A percentile compares a stretch with the other conserved stretches of the same genome.
Conservation (phyloP, 2,113 vertebrate species). For the Elephantulus edwardii region DNA sequence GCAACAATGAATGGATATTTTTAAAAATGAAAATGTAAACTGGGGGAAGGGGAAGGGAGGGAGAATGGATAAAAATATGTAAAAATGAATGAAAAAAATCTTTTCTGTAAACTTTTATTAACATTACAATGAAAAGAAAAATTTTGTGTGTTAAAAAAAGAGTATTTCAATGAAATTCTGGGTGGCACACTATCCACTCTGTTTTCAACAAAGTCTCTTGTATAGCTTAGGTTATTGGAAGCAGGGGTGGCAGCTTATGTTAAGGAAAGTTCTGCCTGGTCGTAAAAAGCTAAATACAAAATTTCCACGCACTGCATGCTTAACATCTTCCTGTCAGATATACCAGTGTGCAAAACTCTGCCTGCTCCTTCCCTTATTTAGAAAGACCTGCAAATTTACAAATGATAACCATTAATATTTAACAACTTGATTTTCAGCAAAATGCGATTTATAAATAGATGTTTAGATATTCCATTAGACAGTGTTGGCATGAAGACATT, state of each 20-base stretch:
- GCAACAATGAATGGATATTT: too few species aligned
- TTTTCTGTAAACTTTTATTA: too few species aligned
- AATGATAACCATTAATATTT: neutral
- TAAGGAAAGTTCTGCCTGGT: slow-evolving; percentile 9
- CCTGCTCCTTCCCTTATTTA: neutral
- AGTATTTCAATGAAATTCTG: neutral
- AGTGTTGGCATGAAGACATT: neutral
- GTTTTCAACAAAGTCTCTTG: neutral
- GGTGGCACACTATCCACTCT: neutral
- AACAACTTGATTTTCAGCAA: neutral
- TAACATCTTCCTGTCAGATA: slow-evolving; percentile 17
- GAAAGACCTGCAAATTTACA: neutral
- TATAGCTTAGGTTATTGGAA: neutral
- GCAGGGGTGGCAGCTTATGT: too few species aligned
- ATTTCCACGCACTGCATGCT: neutral
- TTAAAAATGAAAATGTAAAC: too few species aligned
- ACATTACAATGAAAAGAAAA: too few species aligned
- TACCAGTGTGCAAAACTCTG: neutral
- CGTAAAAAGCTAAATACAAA: slow-evolving; percentile 3
- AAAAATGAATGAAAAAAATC: too few species aligned
- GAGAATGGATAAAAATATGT: too few species aligned
- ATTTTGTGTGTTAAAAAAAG: too few species aligned
- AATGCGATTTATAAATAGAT: neutral
- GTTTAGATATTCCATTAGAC: neutral
- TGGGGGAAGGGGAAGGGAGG: too few species aligned